phyloP scores from a whole-genome alignment of 2,888 invertebrate genomes.

The Lasioglossum calceatum region DNA sequence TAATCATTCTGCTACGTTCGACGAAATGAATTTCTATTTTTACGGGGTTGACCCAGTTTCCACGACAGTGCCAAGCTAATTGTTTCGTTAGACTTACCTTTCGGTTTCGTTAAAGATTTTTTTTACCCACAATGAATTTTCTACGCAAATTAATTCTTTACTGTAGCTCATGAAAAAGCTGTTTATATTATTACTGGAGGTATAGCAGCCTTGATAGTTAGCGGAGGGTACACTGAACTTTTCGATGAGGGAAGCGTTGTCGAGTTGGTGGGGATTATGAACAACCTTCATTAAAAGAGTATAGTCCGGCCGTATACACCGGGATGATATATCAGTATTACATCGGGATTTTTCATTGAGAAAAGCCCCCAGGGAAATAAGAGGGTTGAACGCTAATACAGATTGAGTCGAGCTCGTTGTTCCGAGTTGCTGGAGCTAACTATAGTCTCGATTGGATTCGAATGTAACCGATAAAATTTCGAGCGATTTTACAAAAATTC shows the following conservation, averaged over 20 bases:
- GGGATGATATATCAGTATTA: slow-evolving; percentile 23
- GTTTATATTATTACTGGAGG: neutral
- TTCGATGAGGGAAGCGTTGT: too few relatives aligned
- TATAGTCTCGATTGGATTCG: neutral
- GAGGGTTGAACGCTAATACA: slow-evolving; percentile 29
- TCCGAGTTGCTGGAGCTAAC: neutral
- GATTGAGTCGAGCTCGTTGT: slow-evolving; percentile 23
- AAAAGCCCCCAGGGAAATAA: slow-evolving; percentile 44
- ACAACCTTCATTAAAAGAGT: slow-evolving; percentile 22
- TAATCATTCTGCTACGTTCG: slow-evolving; percentile 41
- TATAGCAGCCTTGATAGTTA: neutral
- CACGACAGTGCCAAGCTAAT: neutral
- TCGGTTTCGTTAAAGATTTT: too few relatives aligned
- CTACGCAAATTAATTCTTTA: neutral
- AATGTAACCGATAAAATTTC: neutral
- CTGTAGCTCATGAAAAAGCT: neutral
- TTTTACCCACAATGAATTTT: neutral
- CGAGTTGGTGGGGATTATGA: neutral
- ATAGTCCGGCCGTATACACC: slow-evolving; percentile 15
- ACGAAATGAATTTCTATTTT: slow-evolving; percentile 47
- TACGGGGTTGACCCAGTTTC: slow-evolving; percentile 32
- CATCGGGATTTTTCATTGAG: slow-evolving; percentile 27
- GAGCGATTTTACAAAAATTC: neutral
- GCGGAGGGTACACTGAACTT: neutral
- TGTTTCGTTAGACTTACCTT: slow-evolving; percentile 1